phyloP scores from a whole-genome alignment of 2,113 vertebrate species.

The Azemiops feae region DNA sequence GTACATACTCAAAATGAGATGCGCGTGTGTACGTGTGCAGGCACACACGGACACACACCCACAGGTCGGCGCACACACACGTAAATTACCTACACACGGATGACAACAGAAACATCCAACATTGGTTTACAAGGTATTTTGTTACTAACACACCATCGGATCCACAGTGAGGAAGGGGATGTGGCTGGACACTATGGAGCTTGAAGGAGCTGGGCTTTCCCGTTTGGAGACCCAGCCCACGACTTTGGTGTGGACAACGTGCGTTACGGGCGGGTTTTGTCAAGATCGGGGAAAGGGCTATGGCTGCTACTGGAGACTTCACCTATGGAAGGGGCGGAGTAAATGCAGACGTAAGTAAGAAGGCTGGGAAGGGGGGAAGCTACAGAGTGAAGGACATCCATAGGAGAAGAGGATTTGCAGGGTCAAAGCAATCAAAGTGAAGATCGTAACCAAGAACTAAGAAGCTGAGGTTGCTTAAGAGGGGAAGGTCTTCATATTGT shows the following conservation, averaged over 20 bases:
- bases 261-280: not conserved
- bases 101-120: slow-evolving; percentile 48
- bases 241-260: not conserved
- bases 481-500: not conserved
- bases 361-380: not conserved
- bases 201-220: not conserved
- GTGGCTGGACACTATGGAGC: not conserved
- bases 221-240: not conserved
- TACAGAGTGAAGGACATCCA: not conserved
- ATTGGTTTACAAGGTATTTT: slow-evolving; percentile 31
- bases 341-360: not conserved
- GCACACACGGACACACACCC: not conserved
- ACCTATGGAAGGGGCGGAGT: not conserved
- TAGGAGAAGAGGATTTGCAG: not conserved
- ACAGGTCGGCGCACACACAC: not conserved
- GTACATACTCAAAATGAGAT: slow-evolving; percentile 43
- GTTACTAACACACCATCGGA: slow-evolving; percentile 41
- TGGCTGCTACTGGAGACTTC: not conserved
- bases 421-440: not conserved
- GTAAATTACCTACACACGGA: not conserved
- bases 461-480: not conserved
- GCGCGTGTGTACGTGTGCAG: slow-evolving; percentile 45
- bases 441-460: not conserved
- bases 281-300: not conserved
- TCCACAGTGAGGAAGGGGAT: slow-evolving; percentile 1